Base-by-base conservation (phyloP, 2,797 vertebrate genomes). In the Sparus aurata region DNA sequence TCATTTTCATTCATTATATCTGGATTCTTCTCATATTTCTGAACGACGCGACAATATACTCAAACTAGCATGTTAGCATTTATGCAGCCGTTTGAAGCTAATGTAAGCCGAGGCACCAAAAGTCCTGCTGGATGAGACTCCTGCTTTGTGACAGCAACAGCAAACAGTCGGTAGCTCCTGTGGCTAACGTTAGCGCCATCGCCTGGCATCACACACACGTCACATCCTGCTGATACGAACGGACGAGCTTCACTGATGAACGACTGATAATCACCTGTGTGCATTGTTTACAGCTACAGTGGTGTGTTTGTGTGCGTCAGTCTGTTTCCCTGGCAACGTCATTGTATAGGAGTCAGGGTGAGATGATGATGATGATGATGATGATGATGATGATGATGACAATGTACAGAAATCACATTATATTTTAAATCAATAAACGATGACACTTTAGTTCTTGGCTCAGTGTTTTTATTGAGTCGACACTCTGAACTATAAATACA, bases 351-450 rank as follows among this genome's bases (percentile, higher is more conserved):
- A 68, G 82, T 77, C 59, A 68, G 54, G 60, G 4, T 34, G 54
- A 59, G 80, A 85, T 85, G 81, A 86, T 64, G 89, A 86, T 82
- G 84, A 88, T 66, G 72, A 86, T 91, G 90, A 91, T 84, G 79
- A 88, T 76, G 73, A 84, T 85, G 82, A 41, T 18, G 25, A 85
- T 0, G n/a, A 12, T n/a, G n/a, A n/a, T n/a, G n/a, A n/a, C n/a
- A n/a, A 86, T 95, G 93, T 95, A 95, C 91, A 95, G 91, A 95
- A 93, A 95, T 93, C 84, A 86, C 91, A 75, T 86, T 94, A 85
- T 96, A 95, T 95, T 95, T 95, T 95, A 91, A 90, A 92, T 65
- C 49, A 92, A 91, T 92, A 94, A 95, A 86, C 41, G 74, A 58
- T 76, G 63, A 88, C 71, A 80, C 85, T 88, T 89, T 85, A 49